Evolutionary conservation across 1,140 invertebrate genomes (phyloP), one percentile per base, ranked within the genome.

Genomic region (Brachionus paranguensis): DNA sequence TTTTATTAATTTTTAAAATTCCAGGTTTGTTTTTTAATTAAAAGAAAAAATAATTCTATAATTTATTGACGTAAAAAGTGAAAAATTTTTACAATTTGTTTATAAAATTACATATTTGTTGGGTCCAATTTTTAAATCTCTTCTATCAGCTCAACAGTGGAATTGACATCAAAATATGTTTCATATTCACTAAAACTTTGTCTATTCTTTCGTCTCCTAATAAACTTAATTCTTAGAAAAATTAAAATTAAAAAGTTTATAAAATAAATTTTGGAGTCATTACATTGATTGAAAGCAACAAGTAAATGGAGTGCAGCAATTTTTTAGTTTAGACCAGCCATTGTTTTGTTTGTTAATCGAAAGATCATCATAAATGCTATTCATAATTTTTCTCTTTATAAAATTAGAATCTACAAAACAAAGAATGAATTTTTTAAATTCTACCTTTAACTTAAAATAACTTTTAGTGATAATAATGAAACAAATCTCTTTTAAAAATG

Each of bases 141-240:
- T 76, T 76, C 43, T 10, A 47, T 76, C 12, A 76, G 17, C 11
- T 64, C 20, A 7, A 29, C 17, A 11, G 11, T 68, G 8, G 78
- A 60, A 27, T 60, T 60, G 8, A 43, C 41, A 37, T 81, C 78
- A 68, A 81, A 81, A 45, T 64, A 81, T 45, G 78, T 64, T 20
- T 81, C 78, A 47, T 81, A 81, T 68, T 81, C 78, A 47, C 27
- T 37, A 68, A 81, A 81, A 24, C 7, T 37, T 33, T 55, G 47
- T 79, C 33, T 79, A 17, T 24, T 53, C 17, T 17, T 17, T 3
- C 43, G 3, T 78, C 45, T 78, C 10, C 29, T 43, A 43, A 72
- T 45, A 12, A n/a, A 60, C 6, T 60, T 72, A 20, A 20, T 41
- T 72, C 68, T 72, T 20, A 41, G 43, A 72, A 41, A 17, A 41